Percentiles rank a stretch among this genome's conserved stretches.
Conservation (phyloP, 2,888 invertebrate species). For the Chaetoderma sp. region DNA sequence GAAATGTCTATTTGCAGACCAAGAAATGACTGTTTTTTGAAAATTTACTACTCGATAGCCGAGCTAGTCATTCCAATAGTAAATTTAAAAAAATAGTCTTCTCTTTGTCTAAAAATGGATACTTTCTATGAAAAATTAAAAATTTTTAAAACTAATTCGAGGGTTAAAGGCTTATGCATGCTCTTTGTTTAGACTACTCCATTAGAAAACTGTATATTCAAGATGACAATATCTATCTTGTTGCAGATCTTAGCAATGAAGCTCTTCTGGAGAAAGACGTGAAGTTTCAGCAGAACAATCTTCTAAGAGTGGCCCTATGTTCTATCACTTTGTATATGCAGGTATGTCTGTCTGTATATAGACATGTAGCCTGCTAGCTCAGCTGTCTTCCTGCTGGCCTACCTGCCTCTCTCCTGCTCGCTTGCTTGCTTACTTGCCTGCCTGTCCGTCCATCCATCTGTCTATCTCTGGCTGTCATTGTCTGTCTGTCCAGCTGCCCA, state of each 20-base stretch:
- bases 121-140: no score
- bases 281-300: constrained; percentile 74
- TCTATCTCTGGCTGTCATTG: no score
- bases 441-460: no score
- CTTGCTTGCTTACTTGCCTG: no score
- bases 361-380: neutral
- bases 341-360: constrained; percentile 69
- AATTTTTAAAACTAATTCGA: no score
- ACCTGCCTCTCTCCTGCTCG: no score
- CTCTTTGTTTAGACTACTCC: neutral
- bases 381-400: neutral
- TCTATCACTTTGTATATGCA: constrained; percentile 78
- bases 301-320: constrained; percentile 74
- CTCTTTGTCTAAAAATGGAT: neutral
- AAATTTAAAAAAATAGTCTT: neutral
- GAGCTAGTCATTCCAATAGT: neutral
- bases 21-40: no score
- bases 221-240: constrained; percentile 3
- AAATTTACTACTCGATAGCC: neutral
- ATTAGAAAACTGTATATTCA: neutral
- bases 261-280: constrained; percentile 83
- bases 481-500: no score
- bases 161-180: no score
- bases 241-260: constrained; percentile 72
- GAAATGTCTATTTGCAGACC: no score